Conservation (phyloP, 1,140 invertebrate species). For the Brachionus calyciflorus region DNA sequence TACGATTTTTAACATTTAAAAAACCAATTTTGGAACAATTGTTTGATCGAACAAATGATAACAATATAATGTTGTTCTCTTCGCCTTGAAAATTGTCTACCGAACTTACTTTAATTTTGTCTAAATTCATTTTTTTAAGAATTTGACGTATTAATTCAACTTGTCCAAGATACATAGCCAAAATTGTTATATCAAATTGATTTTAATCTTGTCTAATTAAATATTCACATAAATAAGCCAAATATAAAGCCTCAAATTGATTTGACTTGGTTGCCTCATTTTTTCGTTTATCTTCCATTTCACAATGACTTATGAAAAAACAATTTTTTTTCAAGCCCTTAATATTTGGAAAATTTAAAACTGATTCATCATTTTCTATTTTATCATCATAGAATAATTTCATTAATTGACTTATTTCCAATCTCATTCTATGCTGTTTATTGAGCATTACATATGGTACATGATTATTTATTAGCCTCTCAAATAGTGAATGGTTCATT, state of each 20-base stretch:
- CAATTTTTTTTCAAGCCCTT: conserved; percentile 56
- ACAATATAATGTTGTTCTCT: conserved; percentile 76
- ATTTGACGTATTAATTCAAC: neutral
- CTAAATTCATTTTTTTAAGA: neutral
- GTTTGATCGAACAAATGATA: conserved; percentile 75
- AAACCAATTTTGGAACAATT: conserved; percentile 73
- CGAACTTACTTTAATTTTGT: conserved; percentile 25
- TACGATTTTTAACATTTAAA: conserved; percentile 70
- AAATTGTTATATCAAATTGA: conserved; percentile 55
- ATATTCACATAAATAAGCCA: conserved; percentile 55
- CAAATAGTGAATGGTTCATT: conserved; percentile 72
- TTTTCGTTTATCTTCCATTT: conserved; percentile 50
- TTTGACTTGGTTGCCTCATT: conserved; percentile 57
- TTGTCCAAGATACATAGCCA: conserved; percentile 60
- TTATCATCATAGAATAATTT: conserved; percentile 46
- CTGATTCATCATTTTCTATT: conserved; percentile 53
- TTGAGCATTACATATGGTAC: conserved; percentile 59
- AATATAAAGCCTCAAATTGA: conserved; percentile 55
- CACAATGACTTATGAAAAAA: conserved; percentile 57
- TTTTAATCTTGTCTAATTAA: conserved; percentile 58
- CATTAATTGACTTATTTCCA: conserved; percentile 53
- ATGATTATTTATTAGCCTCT: conserved; percentile 68
- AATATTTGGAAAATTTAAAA: conserved; percentile 52
- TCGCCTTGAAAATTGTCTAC: conserved; percentile 71
- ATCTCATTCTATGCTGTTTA: conserved; percentile 56